Base-by-base conservation (phyloP, 2,888 invertebrate species). In the Isotomurus palustris region DNA sequence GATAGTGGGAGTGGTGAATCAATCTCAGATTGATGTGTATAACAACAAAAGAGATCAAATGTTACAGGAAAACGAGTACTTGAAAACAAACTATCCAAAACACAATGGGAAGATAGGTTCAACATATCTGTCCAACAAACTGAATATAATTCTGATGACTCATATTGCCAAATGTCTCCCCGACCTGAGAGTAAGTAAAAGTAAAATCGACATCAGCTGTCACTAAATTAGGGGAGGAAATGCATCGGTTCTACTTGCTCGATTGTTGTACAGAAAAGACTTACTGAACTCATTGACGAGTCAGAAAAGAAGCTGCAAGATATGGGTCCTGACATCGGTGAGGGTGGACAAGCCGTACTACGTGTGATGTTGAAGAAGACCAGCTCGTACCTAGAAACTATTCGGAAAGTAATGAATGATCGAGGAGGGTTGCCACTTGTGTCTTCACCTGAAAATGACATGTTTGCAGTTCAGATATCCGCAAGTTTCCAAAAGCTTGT, bases 161-260 rank as follows among this genome's bases (percentile, higher is more conserved):
- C 99, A 99, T 77, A 99, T 99, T 73, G 82, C 96, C 68, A 96
- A 97, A 76, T 97, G 97, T 75, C 79, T 99, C 59, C 99, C 99
- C 5, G 94, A 97, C 76, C 81, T 99, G 53, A 99, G 21, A 6
- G 49, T 49, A 35, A 35, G 19, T 40, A 6, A 17, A 40, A n/a
- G 40, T 6, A 40, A 40, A 40, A 40, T n/a, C 19, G 14, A 40
- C 10, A 6, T 6, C 6, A 10, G 10, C 19, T 17, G 6, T 40
- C 6, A 17, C 6, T 10, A 10, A 40, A 17, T 17, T 40, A n/a
- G 40, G 40, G 17, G n/a, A 10, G 17, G 10, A n/a, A 17, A 17
- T 40, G 6, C 10, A 6, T 6, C 6, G 17, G 6, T 6, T 6
- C 6, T 10, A 40, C 10, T n/a, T n/a, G 17, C 40, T n/a, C 6